Conservation (phyloP, 2,888 invertebrate genomes). For the Hypercompe scribonia region DNA sequence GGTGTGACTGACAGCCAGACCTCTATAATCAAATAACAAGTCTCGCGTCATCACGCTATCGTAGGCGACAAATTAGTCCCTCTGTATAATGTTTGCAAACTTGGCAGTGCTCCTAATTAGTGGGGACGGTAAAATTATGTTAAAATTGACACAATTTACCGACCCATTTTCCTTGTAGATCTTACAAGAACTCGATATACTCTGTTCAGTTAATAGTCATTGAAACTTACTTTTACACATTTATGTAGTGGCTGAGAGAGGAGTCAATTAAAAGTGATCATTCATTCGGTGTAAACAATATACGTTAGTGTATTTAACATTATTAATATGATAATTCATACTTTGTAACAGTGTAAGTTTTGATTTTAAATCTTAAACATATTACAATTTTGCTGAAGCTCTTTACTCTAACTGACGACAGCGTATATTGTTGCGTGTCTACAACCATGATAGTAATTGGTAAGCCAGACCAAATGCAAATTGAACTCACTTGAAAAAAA, state of each 20-base stretch:
- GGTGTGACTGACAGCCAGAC: conserved; percentile 39
- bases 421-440: not conserved
- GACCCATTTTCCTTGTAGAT: conserved; percentile 21
- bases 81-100: conserved; percentile 63
- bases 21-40: conserved; percentile 55
- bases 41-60: conserved; percentile 49
- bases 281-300: conserved; percentile 10
- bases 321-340: not conserved
- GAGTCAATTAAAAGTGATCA: conserved; percentile 14
- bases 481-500: not conserved
- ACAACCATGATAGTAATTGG: not conserved
- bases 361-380: not conserved
- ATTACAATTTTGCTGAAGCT: not conserved
- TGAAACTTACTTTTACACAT: not conserved
- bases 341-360: not conserved
- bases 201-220: not conserved
- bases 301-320: not conserved
- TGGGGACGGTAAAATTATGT: conserved; percentile 50
- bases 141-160: conserved; percentile 57
- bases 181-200: not conserved
- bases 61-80: conserved; percentile 53
- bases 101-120: conserved; percentile 59
- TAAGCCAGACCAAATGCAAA: not conserved
- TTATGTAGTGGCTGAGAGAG: not conserved
- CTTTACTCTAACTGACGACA: not conserved